Evolutionary conservation across 2,113 vertebrate species (phyloP), one percentile per base, ranked within the genome.

Genomic region (Planiliza haematocheilus): DNA sequence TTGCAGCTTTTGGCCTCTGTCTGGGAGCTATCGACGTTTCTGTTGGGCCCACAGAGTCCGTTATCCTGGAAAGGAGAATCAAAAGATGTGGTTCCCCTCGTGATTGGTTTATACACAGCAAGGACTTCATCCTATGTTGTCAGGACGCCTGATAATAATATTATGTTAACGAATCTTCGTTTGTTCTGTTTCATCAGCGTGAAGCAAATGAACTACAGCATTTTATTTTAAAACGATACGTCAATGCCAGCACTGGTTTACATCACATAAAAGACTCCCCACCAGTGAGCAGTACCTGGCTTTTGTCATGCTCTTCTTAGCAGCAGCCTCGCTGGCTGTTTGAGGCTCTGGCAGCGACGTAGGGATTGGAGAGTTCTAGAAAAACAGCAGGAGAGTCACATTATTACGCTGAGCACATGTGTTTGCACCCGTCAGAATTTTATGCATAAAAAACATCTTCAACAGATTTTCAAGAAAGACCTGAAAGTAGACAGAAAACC

Each of bases 21-120:
- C 98, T 91, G 3, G 98, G 98, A 70, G 95, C 96, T 73, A 99
- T 98, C n/a, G 98, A 99, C 55, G 98, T 99, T 90, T 99, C 97
- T 16, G 98, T 99, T 74, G 98, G 98, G 48, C 97, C 98, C 84
- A 96, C 94, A 7, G 94, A 92, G 77, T 99, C 97, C 7, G 95
- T 98, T 91, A 99, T 97, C 92, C 98, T 99, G 89, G 2, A 60
- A 10, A 18, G 36, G 8, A 46, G 16, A 7, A 30, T 13, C 3
- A 10, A 30, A 10, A 20, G 0, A n/a, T 0, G 18, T 65, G 24
- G 24, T 30, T 30, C 24, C 24, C 24, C 24, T 30, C 24, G 5
- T 30, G 24, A 3, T 30, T 30, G 24, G 24, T 30, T 30, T 30
- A 30, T 30, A 30, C 24, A 30, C 24, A 30, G 24, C 24, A 30